phyloP scores from a whole-genome alignment of 2,888 invertebrate genomes.

The Epinotia bilunana region DNA sequence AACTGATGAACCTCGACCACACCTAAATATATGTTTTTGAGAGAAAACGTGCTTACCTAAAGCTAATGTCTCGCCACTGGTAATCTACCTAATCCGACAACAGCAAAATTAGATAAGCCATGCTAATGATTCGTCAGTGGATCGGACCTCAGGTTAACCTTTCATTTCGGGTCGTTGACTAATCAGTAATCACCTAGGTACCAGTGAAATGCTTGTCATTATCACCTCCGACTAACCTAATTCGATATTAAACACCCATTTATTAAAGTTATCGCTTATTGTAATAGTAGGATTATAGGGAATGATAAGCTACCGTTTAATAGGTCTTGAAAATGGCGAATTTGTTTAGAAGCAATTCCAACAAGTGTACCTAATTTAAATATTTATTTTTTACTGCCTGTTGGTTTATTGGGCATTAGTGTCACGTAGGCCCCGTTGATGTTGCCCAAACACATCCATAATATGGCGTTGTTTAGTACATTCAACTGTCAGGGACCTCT shows the following conservation, averaged over 20 bases:
- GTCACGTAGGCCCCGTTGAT: no score
- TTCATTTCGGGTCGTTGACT: slow-evolving; percentile 4
- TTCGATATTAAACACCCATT: slow-evolving; percentile 9
- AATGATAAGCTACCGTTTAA: not conserved
- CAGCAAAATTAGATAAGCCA: slow-evolving; percentile 5
- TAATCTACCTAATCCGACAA: not conserved
- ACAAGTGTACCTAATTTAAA: no score
- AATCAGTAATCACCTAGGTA: slow-evolving; percentile 11
- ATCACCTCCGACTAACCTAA: slow-evolving; percentile 21
- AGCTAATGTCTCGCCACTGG: not conserved
- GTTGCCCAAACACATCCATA: no score
- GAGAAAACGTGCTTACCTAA: not conserved
- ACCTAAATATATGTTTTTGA: no score
- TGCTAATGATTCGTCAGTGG: slow-evolving; percentile 1
- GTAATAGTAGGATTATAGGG: not conserved
- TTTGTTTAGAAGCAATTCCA: no score
- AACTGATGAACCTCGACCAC: no score
- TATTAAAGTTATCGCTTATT: not conserved
- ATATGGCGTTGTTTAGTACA: no score
- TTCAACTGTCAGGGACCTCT: no score
- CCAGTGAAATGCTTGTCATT: slow-evolving; percentile 3
- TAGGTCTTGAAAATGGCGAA: no score
- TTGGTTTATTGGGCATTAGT: no score
- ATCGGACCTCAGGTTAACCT: not conserved
- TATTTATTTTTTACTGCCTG: no score